Conservation (phyloP, 2,888 invertebrate species). For the Ochropacha duplaris region DNA sequence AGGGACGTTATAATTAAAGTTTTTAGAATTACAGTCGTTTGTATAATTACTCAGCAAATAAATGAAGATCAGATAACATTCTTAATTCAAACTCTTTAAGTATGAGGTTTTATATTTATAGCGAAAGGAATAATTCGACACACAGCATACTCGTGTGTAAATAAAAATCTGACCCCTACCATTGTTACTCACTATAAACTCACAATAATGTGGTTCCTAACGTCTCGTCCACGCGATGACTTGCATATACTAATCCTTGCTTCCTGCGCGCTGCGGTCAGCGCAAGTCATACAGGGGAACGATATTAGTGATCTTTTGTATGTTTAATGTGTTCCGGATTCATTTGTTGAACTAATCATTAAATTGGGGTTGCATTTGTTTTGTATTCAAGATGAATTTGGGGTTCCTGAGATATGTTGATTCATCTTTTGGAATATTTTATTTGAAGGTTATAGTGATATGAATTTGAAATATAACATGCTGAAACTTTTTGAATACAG, state of each 20-base stretch:
- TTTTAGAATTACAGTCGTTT: too few species aligned
- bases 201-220: conserved; percentile 7
- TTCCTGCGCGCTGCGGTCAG: conserved; percentile 57
- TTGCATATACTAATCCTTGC: conserved; percentile 46
- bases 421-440: neutral
- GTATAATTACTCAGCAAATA: too few species aligned
- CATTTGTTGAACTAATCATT: conserved; percentile 19
- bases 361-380: conserved; percentile 11
- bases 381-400: conserved; percentile 4
- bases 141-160: too few species aligned
- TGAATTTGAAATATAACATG: too few species aligned
- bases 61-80: too few species aligned
- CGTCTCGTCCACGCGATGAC: conserved; percentile 35
- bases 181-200: neutral
- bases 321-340: conserved; percentile 33
- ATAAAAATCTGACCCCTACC: neutral
- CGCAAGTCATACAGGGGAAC: conserved; percentile 52
- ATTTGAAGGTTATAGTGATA: neutral
- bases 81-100: too few species aligned
- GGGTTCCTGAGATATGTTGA: too few species aligned
- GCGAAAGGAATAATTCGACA: too few species aligned
- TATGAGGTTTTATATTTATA: too few species aligned
- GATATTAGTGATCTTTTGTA: conserved; percentile 53
- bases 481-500: too few species aligned
- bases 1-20: too few species aligned